Percentiles rank a stretch among this genome's conserved stretches.
phyloP scores from a whole-genome alignment of 2,888 invertebrate species.

The Pterobdella sp. region DNA sequence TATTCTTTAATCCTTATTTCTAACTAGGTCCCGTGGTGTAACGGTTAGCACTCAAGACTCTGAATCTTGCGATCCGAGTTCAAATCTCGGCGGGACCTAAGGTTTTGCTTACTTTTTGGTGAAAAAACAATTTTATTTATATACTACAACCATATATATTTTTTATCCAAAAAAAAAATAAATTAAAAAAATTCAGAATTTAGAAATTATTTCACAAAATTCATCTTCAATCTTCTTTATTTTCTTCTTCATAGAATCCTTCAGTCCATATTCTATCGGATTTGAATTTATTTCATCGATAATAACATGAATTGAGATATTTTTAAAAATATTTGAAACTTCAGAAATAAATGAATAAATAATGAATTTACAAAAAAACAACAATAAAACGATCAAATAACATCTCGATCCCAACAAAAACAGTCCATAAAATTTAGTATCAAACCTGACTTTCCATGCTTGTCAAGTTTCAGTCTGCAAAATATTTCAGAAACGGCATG shows the following conservation, averaged over 20 bases:
- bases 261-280: neutral
- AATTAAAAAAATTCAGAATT: neutral
- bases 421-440: too few species aligned
- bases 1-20: neutral
- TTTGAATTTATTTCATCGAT: too few species aligned
- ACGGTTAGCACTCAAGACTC: slow-evolving; percentile 29
- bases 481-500: neutral
- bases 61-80: slow-evolving; percentile 30
- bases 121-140: too few species aligned
- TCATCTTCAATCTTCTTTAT: neutral
- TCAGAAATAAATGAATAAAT: too few species aligned
- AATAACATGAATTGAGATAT: too few species aligned
- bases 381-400: too few species aligned
- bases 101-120: too few species aligned
- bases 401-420: too few species aligned
- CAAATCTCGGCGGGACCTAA: slow-evolving; percentile 28
- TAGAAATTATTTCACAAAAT: neutral
- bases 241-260: neutral
- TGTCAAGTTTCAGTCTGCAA: neutral
- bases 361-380: too few species aligned
- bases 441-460: neutral
- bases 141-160: too few species aligned
- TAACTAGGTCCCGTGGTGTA: slow-evolving; percentile 26
- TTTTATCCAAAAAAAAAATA: neutral
- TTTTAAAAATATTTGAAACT: too few species aligned